Evolutionary conservation across 1,140 invertebrate genomes (phyloP), one percentile per base, ranked within the genome.

Genomic region (Hylaeus volcanicus): DNA sequence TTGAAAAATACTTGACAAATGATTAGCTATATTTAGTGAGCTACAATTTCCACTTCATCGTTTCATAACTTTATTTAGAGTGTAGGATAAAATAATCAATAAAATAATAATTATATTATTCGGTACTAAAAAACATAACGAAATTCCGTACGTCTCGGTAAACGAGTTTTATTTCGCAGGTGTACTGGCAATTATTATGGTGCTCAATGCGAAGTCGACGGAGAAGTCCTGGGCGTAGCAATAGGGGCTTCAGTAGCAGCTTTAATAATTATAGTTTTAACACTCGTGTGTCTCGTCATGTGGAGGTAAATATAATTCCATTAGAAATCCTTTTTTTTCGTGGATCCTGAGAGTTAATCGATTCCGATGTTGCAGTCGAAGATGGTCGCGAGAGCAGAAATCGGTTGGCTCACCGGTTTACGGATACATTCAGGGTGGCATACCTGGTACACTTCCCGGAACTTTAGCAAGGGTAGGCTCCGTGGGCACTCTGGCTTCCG

Each of bases 111-210:
- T 26, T 26, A 26, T 26, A 26, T 26, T 26, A 26, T 26, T 26
- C 26, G 26, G 26, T 26, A 26, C 26, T 26, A 26, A 26, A 26
- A 26, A 26, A 26, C 26, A 26, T 26, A 26, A 26, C 26, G 3
- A 11, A 43, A 66, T 66, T 41, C 6, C 69, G 9, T 11, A 51
- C 51, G 8, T 9, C 51, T 51, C 26, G 26, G 9, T 9, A 51
- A 51, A 51, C 8, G 48, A 55, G 6, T 48, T 64, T 75, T 72
- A 69, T 86, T 61, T 70, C 90, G 0, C 91, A 97, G 96, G 79
- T 98, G 97, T 89, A 94, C 95, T 51, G 96, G 97, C 0, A 97
- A 96, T 86, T 98, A 97, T 91, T 98, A 98, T 90, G 98, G 98
- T 1, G 94, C 95, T 1, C 95, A 96, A 88, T 98, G 98, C 91